phyloP scores from a whole-genome alignment of 2,797 vertebrate genomes.

The Phaenicophaeus curvirostris region DNA sequence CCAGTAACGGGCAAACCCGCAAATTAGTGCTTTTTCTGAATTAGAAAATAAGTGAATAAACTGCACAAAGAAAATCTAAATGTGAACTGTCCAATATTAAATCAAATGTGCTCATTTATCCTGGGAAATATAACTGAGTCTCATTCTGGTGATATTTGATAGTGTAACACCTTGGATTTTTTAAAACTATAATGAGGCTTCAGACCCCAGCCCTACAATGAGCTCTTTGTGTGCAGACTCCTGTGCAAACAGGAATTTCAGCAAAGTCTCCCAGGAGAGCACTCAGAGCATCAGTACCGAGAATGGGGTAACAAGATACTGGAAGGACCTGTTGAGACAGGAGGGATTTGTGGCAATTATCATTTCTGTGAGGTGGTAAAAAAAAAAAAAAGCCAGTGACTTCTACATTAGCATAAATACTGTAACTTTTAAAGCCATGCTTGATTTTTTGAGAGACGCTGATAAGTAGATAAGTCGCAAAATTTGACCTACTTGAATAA shows the following conservation, averaged over 20 bases:
- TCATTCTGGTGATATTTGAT: conserved; percentile 42
- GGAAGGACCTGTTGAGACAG: conserved; percentile 8
- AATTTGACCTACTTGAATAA: conserved; percentile 53
- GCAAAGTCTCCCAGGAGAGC: background rate
- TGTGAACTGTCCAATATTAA: conserved; percentile 17
- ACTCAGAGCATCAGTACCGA: background rate
- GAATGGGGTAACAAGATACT: background rate
- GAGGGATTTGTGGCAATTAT: background rate
- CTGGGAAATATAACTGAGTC: conserved; percentile 30
- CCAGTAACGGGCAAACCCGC: conserved; percentile 44
- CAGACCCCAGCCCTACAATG: conserved; percentile 36
- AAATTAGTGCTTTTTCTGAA: conserved; percentile 67
- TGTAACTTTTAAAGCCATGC: background rate
- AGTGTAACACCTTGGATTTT: background rate
- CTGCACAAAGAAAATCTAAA: conserved; percentile 46
- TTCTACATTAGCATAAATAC: background rate
- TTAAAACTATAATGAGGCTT: conserved; percentile 15
- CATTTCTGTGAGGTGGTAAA: background rate
- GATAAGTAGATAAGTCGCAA: background rate
- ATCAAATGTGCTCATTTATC: conserved; percentile 31
- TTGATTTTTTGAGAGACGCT: conserved; percentile 14
- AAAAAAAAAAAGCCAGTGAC: background rate
- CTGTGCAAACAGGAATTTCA: background rate
- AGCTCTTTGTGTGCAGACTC: background rate
- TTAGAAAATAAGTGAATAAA: conserved; percentile 67